phyloP scores from a whole-genome alignment of 2,113 vertebrate genomes.

The Cyprinodon tularosa region DNA sequence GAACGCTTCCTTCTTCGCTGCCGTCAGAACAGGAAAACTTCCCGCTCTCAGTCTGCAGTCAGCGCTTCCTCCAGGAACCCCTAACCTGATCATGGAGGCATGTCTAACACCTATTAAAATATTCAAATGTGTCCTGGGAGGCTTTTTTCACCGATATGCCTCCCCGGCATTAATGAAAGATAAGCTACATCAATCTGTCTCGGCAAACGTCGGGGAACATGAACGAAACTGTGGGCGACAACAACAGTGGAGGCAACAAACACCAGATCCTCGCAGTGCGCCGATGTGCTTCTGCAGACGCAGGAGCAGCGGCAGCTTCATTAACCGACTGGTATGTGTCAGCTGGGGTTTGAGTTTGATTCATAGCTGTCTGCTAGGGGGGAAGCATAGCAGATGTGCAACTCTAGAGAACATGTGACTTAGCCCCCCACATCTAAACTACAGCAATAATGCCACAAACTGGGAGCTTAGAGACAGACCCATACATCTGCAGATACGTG shows the following conservation, averaged over 20 bases:
- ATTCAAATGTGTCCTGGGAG: constrained; percentile 10
- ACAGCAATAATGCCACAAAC: neutral
- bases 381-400: neutral
- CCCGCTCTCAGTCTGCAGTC: constrained; percentile 31
- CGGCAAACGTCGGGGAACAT: constrained; percentile 6
- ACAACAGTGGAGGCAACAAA: neutral
- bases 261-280: neutral
- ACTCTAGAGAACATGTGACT: constrained; percentile 2
- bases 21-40: constrained; percentile 42
- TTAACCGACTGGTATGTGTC: constrained; percentile 4
- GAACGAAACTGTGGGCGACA: neutral
- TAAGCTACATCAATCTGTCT: constrained; percentile 12
- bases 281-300: neutral
- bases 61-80: constrained; percentile 15
- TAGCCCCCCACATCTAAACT: neutral
- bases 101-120: neutral
- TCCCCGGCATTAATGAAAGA: constrained; percentile 4
- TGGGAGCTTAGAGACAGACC: too few relatives aligned
- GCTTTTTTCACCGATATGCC: neutral
- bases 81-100: constrained; percentile 11
- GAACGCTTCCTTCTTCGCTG: constrained; percentile 57
- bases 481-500: too few relatives aligned
- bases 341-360: constrained; percentile 15
- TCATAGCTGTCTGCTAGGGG: neutral
- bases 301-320: neutral